phyloP scores from a whole-genome alignment of 2,797 vertebrate species.

The Scomberomorus guttatus region DNA sequence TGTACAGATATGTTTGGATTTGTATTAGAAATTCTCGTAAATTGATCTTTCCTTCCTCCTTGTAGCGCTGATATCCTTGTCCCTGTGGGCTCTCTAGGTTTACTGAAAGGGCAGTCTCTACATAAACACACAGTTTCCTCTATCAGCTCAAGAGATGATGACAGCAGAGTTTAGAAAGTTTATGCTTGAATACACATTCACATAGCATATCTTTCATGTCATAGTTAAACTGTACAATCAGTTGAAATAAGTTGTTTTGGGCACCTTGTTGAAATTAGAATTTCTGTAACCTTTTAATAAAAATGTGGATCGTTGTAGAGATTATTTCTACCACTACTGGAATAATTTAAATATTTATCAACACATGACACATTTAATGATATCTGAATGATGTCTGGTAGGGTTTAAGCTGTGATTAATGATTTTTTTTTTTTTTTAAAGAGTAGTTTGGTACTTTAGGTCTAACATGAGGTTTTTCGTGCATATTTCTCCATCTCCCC shows the following conservation, averaged over 20 bases:
- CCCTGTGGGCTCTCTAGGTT: slow-evolving; percentile 73
- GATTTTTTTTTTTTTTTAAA: slow-evolving; percentile 64
- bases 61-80: slow-evolving; percentile 64
- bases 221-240: slow-evolving; percentile 2
- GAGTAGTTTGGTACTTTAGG: slow-evolving; percentile 85
- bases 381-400: slow-evolving; percentile 57
- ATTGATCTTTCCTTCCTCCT: slow-evolving; percentile 76
- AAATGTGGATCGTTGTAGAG: not conserved
- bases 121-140: slow-evolving; percentile 81
- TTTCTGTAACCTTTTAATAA: not conserved
- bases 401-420: slow-evolving; percentile 73
- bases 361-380: slow-evolving; percentile 83
- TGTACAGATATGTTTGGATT: slow-evolving; percentile 59
- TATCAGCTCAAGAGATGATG: slow-evolving; percentile 73
- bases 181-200: slow-evolving; percentile 23
- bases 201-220: slow-evolving; percentile 8
- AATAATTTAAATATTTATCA: slow-evolving; percentile 76
- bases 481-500: slow-evolving; percentile 85
- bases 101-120: slow-evolving; percentile 73
- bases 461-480: slow-evolving; percentile 87
- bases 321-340: slow-evolving; percentile 57
- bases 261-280: slow-evolving; percentile 20
- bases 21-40: slow-evolving; percentile 69
- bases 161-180: slow-evolving; percentile 66
- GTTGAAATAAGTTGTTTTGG: slow-evolving; percentile 31